Base-by-base conservation (phyloP, 2,113 vertebrate genomes). In the Oenanthe melanoleuca region DNA sequence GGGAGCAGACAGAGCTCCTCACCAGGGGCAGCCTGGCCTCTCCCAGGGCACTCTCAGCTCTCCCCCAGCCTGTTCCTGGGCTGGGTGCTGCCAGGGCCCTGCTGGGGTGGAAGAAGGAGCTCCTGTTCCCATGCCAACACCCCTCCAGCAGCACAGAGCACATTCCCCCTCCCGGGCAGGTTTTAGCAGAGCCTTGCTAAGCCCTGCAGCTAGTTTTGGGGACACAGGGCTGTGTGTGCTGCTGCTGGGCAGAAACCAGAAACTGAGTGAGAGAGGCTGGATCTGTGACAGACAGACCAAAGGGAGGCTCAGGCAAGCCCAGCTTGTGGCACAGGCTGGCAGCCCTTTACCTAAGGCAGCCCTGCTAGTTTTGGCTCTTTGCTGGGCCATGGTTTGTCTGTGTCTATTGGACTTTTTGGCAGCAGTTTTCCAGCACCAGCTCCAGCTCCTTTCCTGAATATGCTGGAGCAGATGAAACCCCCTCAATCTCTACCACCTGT, bases 101-200 rank as follows among this genome's bases (percentile, higher is more conserved):
- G 53, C 34, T 14, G 40, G 11, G 59, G 86, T 19, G 59, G n/a
- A 37, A 81, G 60, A 40, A 77, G 81, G 93, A 59, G 81, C 55
- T 78, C 12, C 59, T 0, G 86, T 93, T 96, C 81, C 94, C 89
- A 90, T 92, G 93, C 81, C 93, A 94, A 96, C 96, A 70, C 2
- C 50, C 65, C 88, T 8, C 12, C 17, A 17, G 92, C 93, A 3
- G 8, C 69, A 20, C 81, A 47, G 5, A 49, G 70, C 24, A 25
- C 47, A 28, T 33, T 37, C 61, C 67, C 72, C 40, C 65, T 77
- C 37, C 88, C 7, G 47, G 24, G 42, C 79, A 8, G 92, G 52
- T 33, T 77, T 86, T 93, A 89, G 56, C 85, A 19, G 12, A 1
- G 63, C 70, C 86, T 57, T 25, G 89, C 74, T 82, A 91, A 93